Evolutionary conservation across 2,113 vertebrate genomes (phyloP).

Genomic region (Carassius auratus): DNA sequence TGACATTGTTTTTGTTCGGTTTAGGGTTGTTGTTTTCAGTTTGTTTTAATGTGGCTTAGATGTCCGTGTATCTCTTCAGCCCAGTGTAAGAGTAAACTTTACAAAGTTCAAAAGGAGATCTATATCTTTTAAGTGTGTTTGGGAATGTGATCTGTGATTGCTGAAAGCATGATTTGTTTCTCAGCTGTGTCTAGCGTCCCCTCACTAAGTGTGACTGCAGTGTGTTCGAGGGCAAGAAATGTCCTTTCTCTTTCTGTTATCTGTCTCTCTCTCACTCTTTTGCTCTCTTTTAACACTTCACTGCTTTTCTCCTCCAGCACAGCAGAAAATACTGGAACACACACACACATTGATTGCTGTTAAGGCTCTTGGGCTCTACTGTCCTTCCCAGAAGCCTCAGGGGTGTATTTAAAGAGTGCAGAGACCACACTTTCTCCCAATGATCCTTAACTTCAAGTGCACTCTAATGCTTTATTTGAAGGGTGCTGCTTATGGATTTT

Average conservation of each 20-base stretch:
- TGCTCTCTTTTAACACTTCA: constrained; percentile 39
- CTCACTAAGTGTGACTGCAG: background rate
- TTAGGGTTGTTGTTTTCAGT: background rate
- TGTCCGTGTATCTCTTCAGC: background rate
- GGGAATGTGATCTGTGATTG: background rate
- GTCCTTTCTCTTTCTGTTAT: background rate
- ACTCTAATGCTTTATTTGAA: constrained; percentile 26
- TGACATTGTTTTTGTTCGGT: background rate
- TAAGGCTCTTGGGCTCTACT: constrained; percentile 36
- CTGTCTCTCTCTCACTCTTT: background rate
- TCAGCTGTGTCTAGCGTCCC: background rate
- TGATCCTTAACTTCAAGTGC: constrained; percentile 25
- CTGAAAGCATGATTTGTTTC: constrained; percentile 1
- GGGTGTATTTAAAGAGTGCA: constrained; percentile 49
- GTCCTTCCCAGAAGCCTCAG: constrained; percentile 33
- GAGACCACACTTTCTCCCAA: constrained; percentile 45
- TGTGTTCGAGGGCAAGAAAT: constrained; percentile 13
- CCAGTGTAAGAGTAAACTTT: background rate
- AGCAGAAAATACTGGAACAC: constrained; percentile 24
- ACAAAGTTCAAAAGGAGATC: background rate
- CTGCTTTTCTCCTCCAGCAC: constrained; percentile 34
- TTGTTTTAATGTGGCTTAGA: constrained; percentile 5
- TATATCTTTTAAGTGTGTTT: background rate
- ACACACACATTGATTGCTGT: constrained; percentile 19
- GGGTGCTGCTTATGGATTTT: constrained; percentile 37